Base-by-base conservation (phyloP, 1,140 invertebrate species). In the Tyrophagus putrescentiae region DNA sequence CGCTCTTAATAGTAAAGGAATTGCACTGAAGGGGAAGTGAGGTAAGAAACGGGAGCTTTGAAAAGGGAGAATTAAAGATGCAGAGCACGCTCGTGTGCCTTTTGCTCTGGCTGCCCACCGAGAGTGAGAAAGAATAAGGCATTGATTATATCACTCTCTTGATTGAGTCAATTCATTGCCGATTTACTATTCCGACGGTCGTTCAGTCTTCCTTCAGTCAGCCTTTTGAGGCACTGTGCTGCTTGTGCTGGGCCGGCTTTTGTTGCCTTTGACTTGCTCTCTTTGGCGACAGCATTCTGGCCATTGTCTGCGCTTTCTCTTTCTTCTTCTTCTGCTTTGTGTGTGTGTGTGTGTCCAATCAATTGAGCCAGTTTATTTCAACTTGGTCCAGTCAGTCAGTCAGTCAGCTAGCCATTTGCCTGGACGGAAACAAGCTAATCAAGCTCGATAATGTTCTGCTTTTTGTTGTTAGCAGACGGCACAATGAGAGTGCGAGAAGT, bases 121-220 rank as follows among this genome's bases (percentile, higher is more conserved):
- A n/a, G n/a, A n/a, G n/a, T n/a, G n/a, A n/a, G n/a, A n/a, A n/a
- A n/a, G n/a, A n/a, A n/a, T n/a, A n/a, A n/a, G n/a, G 45, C 45
- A 48, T 48, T 48, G 45, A 48, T 48, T 48, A 18, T 48, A 48
- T 48, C 45, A 48, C 45, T 6, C 6, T 48, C 7, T 48, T 48
- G 45, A 48, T 48, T 48, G 45, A 48, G 7, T 48, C 45, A 48
- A 48, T 48, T 48, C 45, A 48, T 48, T 48, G 7, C 45, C 45
- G 7, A 48, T 18, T 48, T 48, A 48, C 18, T 48, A 48, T 48
- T 48, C n/a, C 45, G 45, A 7, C 18, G 45, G 31, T 18, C 45
- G 45, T 48, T 18, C n/a, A n/a, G n/a, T n/a, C n/a, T n/a, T n/a
- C n/a, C n/a, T n/a, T n/a, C n/a, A n/a, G n/a, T n/a, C n/a, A n/a